phyloP scores from a whole-genome alignment of 2,113 vertebrate genomes.

The Pachyramphus minor region DNA sequence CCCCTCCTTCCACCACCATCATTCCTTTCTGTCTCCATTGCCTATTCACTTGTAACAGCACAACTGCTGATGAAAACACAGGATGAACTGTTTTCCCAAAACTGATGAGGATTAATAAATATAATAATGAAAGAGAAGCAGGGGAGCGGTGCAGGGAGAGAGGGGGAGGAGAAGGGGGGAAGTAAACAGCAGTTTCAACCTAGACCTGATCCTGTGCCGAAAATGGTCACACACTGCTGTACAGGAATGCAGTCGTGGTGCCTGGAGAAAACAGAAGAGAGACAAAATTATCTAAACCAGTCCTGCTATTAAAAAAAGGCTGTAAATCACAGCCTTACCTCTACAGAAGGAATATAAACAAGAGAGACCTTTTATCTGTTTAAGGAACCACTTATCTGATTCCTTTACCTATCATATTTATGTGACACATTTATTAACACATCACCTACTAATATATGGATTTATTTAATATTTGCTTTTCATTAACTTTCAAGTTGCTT shows the following conservation, averaged over 20 bases:
- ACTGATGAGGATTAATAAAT: slow-evolving; percentile 15
- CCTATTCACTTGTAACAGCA: not conserved
- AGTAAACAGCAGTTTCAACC: not conserved
- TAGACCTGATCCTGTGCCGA: not conserved
- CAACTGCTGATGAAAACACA: not conserved
- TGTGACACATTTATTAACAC: slow-evolving; percentile 11
- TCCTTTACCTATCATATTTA: slow-evolving; percentile 13
- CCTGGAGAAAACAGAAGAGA: not conserved
- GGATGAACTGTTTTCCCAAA: not conserved
- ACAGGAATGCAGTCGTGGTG: not conserved
- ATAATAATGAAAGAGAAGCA: not conserved
- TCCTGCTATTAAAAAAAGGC: not conserved
- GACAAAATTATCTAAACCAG: slow-evolving; percentile 2
- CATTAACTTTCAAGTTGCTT: not conserved
- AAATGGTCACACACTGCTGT: not conserved
- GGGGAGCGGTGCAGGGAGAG: not conserved
- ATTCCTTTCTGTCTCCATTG: not conserved
- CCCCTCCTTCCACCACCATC: not conserved
- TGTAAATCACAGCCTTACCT: not conserved
- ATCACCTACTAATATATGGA: not conserved
- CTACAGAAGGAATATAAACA: not conserved
- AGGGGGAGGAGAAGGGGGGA: not conserved
- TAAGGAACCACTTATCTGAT: slow-evolving; percentile 1
- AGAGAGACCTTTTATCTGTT: not conserved
- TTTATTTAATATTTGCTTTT: slow-evolving; percentile 19